These are phyloP conservation scores for Buphagus erythrorhynchus DNA, from an alignment of 2,797 vertebrate genomes.

Conservation along the genomic window DNA sequence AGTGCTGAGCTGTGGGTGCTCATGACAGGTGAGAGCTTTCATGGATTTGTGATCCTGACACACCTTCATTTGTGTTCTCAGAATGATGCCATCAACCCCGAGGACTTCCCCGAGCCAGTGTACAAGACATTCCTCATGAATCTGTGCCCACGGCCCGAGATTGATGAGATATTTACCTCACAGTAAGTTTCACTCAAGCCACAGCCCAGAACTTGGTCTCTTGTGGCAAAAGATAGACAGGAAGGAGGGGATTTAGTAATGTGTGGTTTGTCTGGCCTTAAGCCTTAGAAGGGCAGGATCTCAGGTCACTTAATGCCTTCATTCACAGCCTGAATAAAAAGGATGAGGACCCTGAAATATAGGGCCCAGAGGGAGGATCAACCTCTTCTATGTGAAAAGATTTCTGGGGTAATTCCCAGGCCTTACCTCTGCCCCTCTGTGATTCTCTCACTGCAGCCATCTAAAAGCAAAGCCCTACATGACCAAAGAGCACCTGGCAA, in stretches of 20 bases:
- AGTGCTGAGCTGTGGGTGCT: not conserved
- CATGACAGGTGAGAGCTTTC: not conserved
- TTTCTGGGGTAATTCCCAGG: not conserved
- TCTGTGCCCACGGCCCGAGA: constrained; percentile 93
- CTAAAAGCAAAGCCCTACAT: constrained; percentile 93
- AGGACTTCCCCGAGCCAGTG: constrained; percentile 91
- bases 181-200: constrained; percentile 82
- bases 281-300: not conserved
- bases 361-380: not conserved
- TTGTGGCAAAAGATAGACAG: not conserved
- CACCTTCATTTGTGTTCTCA: constrained; percentile 27
- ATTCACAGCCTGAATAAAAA: not conserved
- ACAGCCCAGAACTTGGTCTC: not conserved
- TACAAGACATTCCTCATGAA: constrained; percentile 89
- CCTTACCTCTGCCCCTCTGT: not conserved
- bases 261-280: not conserved
- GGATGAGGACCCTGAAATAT: not conserved
- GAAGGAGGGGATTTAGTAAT: not conserved
- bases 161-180: constrained; percentile 95
- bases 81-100: constrained; percentile 93
- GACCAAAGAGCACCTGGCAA: constrained; percentile 93
- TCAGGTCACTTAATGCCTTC: not conserved
- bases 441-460: constrained; percentile 78
- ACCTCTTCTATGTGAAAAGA: not conserved
- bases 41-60: not conserved